Conservation (phyloP, 2,113 vertebrate genomes). For the Cephalopholis sonnerati region DNA sequence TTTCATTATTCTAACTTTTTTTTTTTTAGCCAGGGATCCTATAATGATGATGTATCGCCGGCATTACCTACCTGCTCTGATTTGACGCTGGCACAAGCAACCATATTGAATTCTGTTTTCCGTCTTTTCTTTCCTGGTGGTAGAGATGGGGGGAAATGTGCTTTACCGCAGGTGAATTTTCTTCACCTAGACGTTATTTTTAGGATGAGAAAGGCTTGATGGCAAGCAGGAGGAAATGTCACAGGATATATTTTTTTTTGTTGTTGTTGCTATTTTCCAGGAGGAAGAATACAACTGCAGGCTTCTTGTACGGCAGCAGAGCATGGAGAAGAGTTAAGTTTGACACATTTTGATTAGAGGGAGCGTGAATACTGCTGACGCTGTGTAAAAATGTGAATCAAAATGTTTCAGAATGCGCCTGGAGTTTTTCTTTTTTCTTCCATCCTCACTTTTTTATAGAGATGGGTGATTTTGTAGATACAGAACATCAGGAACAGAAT, state of each 20-base stretch:
- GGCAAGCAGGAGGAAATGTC: conserved; percentile 47
- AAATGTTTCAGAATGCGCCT: conserved; percentile 36
- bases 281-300: conserved; percentile 32
- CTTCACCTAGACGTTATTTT: conserved; percentile 43
- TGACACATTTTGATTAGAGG: conserved; percentile 56
- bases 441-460: not conserved
- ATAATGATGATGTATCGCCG: conserved; percentile 72
- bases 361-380: conserved; percentile 47
- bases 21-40: conserved; percentile 16
- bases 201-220: conserved; percentile 37
- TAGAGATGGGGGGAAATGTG: conserved; percentile 32
- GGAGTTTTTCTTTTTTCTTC: not conserved
- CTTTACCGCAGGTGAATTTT: conserved; percentile 35
- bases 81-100: conserved; percentile 47
- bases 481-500: conserved; percentile 14
- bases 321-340: conserved; percentile 31
- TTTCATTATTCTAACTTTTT: conserved; percentile 60
- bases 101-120: conserved; percentile 68
- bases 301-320: not conserved
- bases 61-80: conserved; percentile 50
- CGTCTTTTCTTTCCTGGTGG: conserved; percentile 13
- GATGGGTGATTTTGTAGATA: conserved; percentile 11
- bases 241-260: conserved; percentile 13
- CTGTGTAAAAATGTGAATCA: conserved; percentile 38
- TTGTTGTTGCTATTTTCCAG: conserved; percentile 32